Percentiles rank a stretch among this genome's conserved stretches.
phyloP scores from a whole-genome alignment of 1,140 invertebrate genomes.

The Euwallacea fornicatus region DNA sequence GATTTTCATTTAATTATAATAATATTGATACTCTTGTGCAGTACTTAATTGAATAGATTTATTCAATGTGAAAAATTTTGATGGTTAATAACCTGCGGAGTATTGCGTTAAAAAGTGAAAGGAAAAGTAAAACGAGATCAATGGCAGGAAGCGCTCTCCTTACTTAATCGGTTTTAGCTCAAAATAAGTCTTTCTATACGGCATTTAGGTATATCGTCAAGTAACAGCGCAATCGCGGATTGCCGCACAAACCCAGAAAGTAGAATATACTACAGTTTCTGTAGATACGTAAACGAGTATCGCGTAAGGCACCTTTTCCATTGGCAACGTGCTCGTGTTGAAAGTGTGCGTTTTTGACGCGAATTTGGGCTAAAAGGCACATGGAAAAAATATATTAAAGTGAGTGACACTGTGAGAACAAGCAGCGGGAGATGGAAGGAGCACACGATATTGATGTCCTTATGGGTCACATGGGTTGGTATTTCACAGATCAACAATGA shows the following conservation, averaged over 20 bases:
- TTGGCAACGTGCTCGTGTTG: neutral
- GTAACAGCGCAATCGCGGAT: neutral
- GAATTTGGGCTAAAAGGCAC: too few relatives aligned
- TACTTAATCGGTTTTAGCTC: neutral
- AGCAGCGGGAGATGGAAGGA: constrained; percentile 21
- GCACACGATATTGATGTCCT: constrained; percentile 39
- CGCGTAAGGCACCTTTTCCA: neutral
- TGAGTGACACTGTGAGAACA: too few relatives aligned
- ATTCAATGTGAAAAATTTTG: too few relatives aligned
- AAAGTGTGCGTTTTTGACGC: neutral
- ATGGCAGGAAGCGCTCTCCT: neutral
- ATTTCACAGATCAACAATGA: neutral
- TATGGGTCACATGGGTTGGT: constrained; percentile 42
- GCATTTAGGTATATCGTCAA: neutral
- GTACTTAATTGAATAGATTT: too few relatives aligned
- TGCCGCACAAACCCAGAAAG: constrained; percentile 11
- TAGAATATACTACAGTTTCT: constrained; percentile 12
- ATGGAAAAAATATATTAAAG: too few relatives aligned
- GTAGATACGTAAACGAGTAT: constrained; percentile 16
- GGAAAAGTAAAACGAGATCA: constrained; percentile 16
- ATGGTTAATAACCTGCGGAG: too few relatives aligned
- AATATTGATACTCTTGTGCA: too few relatives aligned
- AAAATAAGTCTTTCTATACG: neutral
- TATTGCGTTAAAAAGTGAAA: neutral
- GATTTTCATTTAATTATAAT: too few relatives aligned